phyloP scores from a whole-genome alignment of 2,113 vertebrate genomes.

The Beaufortia kweichowensis region DNA sequence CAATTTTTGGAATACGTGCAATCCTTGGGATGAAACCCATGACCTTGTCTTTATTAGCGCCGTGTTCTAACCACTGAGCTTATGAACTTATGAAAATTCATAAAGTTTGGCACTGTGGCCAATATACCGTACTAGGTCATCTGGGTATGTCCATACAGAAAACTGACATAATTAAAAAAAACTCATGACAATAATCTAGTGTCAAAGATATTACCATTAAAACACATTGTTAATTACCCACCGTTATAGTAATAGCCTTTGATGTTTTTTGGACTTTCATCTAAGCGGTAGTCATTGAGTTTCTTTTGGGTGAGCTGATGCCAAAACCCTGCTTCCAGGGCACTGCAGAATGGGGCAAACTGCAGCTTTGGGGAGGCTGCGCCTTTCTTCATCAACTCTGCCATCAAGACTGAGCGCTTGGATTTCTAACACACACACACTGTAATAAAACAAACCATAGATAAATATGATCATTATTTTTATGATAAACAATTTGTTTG shows the following conservation, averaged over 20 bases:
- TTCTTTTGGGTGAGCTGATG: slow-evolving; percentile 94
- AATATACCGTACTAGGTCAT: no score
- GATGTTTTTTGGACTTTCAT: slow-evolving; percentile 87
- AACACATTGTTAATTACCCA: slow-evolving; percentile 59
- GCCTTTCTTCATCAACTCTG: slow-evolving; percentile 51
- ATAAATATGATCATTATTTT: background rate
- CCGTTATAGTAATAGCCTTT: slow-evolving; percentile 95
- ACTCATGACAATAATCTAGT: background rate
- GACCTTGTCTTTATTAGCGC: no score
- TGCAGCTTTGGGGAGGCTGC: slow-evolving; percentile 76
- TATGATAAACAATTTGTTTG: no score
- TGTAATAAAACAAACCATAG: background rate
- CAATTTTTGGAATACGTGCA: no score
- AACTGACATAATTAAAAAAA: no score
- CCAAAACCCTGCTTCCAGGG: slow-evolving; percentile 96
- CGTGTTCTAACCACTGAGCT: no score
- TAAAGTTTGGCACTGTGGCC: no score
- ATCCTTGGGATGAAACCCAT: no score
- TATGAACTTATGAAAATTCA: no score
- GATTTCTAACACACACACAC: background rate
- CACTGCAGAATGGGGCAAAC: slow-evolving; percentile 93
- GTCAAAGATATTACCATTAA: background rate
- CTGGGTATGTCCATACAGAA: no score
- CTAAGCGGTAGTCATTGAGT: slow-evolving; percentile 89
- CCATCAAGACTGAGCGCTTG: background rate